Evolutionary conservation across 2,113 vertebrate species (phyloP).

Genomic region (Macrotis lagotis): DNA sequence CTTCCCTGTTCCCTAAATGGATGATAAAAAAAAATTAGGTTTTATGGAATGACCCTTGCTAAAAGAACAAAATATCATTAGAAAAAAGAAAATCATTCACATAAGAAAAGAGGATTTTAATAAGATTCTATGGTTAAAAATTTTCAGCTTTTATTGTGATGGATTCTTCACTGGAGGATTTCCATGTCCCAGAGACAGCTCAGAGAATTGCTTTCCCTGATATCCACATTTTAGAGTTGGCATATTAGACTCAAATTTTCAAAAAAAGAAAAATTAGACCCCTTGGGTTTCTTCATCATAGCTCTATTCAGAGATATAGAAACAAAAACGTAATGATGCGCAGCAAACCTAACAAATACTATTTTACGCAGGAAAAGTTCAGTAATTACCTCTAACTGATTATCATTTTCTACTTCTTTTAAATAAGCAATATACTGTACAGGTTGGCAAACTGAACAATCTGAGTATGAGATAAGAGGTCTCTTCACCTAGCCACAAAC

Average conservation of each 20-base stretch:
- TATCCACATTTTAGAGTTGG: not conserved
- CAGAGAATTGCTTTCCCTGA: not conserved
- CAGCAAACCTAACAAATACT: not conserved
- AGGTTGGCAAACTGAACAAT: not conserved
- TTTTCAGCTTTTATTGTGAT: not conserved
- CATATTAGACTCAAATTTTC: not conserved
- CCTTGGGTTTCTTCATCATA: not conserved
- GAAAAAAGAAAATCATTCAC: slow-evolving; percentile 1
- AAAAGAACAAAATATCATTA: not conserved
- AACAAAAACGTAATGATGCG: not conserved
- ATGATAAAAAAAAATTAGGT: not conserved
- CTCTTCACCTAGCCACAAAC: not conserved
- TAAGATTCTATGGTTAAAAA: not conserved
- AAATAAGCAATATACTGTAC: not conserved
- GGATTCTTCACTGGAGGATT: not conserved
- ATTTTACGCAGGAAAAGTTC: not conserved
- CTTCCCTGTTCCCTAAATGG: not conserved
- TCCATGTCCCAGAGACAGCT: not conserved
- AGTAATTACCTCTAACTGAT: not conserved
- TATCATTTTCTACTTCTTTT: not conserved
- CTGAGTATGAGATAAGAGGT: not conserved
- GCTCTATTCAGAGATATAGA: not conserved
- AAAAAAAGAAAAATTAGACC: not conserved
- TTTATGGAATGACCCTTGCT: not conserved
- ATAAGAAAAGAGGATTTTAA: not conserved